phyloP scores from a whole-genome alignment of 2,113 vertebrate genomes.

The Pseudorectes ferrugineus region DNA sequence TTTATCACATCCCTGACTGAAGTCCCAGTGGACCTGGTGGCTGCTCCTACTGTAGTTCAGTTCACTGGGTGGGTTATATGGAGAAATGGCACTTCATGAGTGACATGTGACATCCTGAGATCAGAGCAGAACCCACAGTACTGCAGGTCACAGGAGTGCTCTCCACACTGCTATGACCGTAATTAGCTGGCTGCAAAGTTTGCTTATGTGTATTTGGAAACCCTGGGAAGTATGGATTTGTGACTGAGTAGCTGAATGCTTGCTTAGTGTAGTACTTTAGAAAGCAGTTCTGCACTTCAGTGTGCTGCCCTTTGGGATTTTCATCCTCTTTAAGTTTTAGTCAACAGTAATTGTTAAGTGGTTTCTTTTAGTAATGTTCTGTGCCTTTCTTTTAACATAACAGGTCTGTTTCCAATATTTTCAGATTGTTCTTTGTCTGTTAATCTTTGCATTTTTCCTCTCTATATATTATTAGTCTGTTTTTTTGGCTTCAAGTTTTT shows the following conservation, averaged over 20 bases:
- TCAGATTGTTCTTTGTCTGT: neutral
- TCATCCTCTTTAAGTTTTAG: neutral
- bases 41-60: neutral
- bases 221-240: neutral
- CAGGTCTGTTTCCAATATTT: constrained; percentile 11
- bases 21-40: neutral
- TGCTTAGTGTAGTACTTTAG: neutral
- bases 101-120: neutral
- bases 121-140: neutral
- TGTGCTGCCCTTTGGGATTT: neutral
- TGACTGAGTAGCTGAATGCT: neutral
- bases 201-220: neutral
- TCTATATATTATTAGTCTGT: neutral
- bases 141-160: neutral
- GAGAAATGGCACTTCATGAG: neutral
- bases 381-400: neutral
- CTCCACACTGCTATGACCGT: neutral
- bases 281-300: neutral
- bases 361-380: neutral
- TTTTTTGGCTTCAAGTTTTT: neutral
- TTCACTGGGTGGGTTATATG: neutral
- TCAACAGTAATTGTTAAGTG: neutral
- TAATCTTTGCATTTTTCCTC: neutral
- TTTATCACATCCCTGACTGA: neutral
- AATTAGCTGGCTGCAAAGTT: neutral